Evolutionary conservation across 2,888 invertebrate genomes (phyloP).

Genomic region (Caenorhabditis plicata): DNA sequence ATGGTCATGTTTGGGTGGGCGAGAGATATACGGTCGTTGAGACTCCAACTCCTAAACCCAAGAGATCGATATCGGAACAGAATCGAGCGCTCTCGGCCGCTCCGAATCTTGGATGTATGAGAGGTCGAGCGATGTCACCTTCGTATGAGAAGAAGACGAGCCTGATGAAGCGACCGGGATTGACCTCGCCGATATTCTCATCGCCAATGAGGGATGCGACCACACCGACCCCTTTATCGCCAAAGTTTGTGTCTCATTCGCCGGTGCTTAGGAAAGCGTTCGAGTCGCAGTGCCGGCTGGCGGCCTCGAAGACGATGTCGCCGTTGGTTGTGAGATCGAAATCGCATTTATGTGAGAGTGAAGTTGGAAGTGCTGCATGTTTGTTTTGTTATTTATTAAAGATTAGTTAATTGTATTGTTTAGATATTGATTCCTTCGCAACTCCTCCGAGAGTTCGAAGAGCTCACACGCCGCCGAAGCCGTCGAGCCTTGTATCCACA

Average conservation of each 20-base stretch:
- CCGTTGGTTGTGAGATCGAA: constrained; percentile 19
- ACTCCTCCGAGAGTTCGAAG: constrained; percentile 19
- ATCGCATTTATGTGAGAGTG: constrained; percentile 18
- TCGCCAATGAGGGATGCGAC: not conserved
- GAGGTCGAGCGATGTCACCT: not conserved
- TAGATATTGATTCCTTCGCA: constrained; percentile 12
- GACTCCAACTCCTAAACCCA: constrained; percentile 5
- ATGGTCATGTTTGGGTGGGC: constrained; percentile 26
- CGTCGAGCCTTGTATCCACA: constrained; percentile 18
- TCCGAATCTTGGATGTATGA: not conserved
- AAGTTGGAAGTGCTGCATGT: constrained; percentile 11
- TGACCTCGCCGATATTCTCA: not conserved
- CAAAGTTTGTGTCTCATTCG: constrained; percentile 12
- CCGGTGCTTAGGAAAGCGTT: constrained; percentile 8
- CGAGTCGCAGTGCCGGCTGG: constrained; percentile 4
- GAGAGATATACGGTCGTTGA: constrained; percentile 7
- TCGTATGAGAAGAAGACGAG: too few species aligned
- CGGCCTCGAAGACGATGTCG: constrained; percentile 2
- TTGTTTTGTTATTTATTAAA: not conserved
- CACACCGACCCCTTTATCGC: constrained; percentile 13
- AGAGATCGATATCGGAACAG: not conserved
- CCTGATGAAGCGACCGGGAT: too few species aligned
- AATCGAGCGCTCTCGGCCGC: constrained; percentile 2
- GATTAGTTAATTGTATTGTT: not conserved
- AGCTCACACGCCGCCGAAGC: not conserved